Conservation (phyloP, 1,140 invertebrate species). For the Cryptotermes secundus region DNA sequence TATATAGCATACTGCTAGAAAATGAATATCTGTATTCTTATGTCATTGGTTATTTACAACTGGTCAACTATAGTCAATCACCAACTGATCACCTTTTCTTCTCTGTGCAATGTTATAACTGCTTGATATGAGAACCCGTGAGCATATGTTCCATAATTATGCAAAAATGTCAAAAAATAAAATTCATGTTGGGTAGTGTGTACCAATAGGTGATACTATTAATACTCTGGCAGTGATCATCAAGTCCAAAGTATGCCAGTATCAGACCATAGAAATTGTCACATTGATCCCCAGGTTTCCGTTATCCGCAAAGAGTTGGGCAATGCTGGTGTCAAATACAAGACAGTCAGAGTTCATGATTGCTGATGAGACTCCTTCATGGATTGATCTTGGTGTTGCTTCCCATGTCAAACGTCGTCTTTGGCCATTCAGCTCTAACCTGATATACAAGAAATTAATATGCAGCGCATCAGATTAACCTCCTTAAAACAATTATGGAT, state of each 20-base stretch:
- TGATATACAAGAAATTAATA: conserved; percentile 41
- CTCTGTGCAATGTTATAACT: background rate
- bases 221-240: background rate
- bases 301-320: conserved; percentile 98
- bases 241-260: background rate
- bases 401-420: conserved; percentile 95
- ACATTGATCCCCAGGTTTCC: conserved; percentile 99
- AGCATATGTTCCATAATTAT: background rate
- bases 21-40: too few relatives aligned
- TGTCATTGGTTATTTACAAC: too few relatives aligned
- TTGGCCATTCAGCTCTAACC: conserved; percentile 94
- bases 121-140: background rate
- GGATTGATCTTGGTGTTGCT: conserved; percentile 96
- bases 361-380: conserved; percentile 97
- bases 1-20: too few relatives aligned
- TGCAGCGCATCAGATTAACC: too few relatives aligned
- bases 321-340: conserved; percentile 97
- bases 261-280: conserved; percentile 88
- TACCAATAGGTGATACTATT: background rate
- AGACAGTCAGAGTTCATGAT: conserved; percentile 98
- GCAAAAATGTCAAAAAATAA: background rate
- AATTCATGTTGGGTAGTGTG: background rate
- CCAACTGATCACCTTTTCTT: too few relatives aligned
- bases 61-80: too few relatives aligned
- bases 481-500: too few relatives aligned